Conservation (phyloP, 2,888 invertebrate species). For the Nymphalis c-album region DNA sequence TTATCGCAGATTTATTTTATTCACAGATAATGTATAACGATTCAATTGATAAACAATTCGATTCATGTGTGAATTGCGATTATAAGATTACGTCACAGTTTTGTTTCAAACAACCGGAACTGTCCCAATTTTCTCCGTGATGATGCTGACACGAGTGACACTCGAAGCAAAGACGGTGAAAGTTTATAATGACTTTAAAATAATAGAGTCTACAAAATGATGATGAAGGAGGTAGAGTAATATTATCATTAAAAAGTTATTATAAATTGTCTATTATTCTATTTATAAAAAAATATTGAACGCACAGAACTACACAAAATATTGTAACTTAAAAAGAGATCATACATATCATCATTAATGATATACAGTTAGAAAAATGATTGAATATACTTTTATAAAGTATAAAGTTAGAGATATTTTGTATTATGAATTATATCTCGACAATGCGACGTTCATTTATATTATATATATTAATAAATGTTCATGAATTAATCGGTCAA, state of each 20-base stretch:
- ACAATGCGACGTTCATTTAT: no score
- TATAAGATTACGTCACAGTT: constrained; percentile 2
- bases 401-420: no score
- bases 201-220: not conserved
- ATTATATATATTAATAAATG: no score
- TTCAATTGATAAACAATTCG: not conserved
- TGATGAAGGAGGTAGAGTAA: not conserved
- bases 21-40: not conserved
- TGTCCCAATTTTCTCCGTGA: constrained; percentile 30
- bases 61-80: not conserved
- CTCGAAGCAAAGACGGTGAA: constrained; percentile 39
- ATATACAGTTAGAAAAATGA: no score
- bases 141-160: constrained; percentile 28
- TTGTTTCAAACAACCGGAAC: constrained; percentile 3
- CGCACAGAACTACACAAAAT: no score
- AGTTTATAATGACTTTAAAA: constrained; percentile 29
- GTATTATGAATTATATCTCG: no score
- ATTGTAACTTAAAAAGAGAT: no score
- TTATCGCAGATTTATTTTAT: not conserved
- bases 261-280: no score
- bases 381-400: no score
- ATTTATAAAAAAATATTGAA: no score
- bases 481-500: no score
- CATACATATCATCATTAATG: no score
- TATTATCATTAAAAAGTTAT: not conserved